Evolutionary conservation across 2,113 vertebrate genomes (phyloP), one percentile per base, ranked within the genome.

Genomic region (Phaethon lepturus): DNA sequence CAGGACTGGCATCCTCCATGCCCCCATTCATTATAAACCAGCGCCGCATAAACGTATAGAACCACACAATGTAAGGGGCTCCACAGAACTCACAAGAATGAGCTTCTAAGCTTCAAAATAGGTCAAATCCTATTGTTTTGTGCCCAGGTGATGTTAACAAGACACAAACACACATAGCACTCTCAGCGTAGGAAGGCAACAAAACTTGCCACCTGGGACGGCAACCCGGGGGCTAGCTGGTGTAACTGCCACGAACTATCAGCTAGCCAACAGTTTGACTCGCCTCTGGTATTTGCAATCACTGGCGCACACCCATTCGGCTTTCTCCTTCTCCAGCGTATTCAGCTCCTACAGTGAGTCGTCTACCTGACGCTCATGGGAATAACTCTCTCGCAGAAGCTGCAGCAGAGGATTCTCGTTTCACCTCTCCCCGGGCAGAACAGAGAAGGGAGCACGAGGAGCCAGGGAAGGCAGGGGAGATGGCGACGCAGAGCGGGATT

Each of bases 31-130:
- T 7, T 1, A 59, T 5, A 42, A 63, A 59, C 38, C 50, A 55
- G 45, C 0, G 1, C 38, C 1, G 1, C 0, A 0, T 4, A 49
- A 17, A 22, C 2, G 3, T 10, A 64, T 5, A 31, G 10, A 38
- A 72, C 28, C 9, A 13, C 20, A 11, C 40, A 25, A 10, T 1
- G 6, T 6, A 53, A 31, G 0, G 0, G 44, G 22, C 15, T 9
- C 10, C 75, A 49, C 15, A 25, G 17, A 86, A 58, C 15, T 94
- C 7, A 58, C 1, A 2, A 25, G 26, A 56, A 2, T 2, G 10
- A 33, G 15, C n/a, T 68, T 75, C 81, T 52, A 35, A 26, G 56
- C 53, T 52, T 60, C 44, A 44, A 17, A 59, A 56, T 0, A 8
- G 17, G 8, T 56, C 23, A 60, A 53, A 62, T 19, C 17, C 25